These are phyloP conservation scores for Holacanthella duospinosa DNA, from an alignment of 2,888 invertebrate genomes.

Conservation along the genomic window DNA sequence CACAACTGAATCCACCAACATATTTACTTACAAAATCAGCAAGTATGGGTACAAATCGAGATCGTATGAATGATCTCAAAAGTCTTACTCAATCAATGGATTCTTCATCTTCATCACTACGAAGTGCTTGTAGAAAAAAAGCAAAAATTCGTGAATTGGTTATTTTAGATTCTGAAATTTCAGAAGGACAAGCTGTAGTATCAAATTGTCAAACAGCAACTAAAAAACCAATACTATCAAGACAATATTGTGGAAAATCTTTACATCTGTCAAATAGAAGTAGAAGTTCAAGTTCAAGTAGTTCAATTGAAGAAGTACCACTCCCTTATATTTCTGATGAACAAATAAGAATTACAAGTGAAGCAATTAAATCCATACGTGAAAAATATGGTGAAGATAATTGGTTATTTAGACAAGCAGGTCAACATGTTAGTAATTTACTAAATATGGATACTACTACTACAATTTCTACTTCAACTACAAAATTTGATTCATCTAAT, in stretches of 20 bases:
- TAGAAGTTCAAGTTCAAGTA: neutral
- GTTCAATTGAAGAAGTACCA: neutral
- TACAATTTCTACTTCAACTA: neutral
- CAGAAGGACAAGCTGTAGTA: no score
- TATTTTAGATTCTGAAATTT: slow-evolving; percentile 19
- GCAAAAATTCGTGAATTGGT: slow-evolving; percentile 34
- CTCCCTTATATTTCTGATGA: neutral
- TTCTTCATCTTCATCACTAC: slow-evolving; percentile 32
- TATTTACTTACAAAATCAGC: neutral
- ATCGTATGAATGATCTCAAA: slow-evolving; percentile 22
- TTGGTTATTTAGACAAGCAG: slow-evolving; percentile 32
- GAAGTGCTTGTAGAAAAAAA: slow-evolving; percentile 35
- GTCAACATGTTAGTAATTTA: slow-evolving; percentile 30
- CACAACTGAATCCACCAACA: neutral
- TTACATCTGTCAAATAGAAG: neutral
- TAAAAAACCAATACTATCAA: neutral
- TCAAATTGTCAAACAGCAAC: neutral
- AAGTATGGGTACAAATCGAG: neutral
- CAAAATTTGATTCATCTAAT: no score
- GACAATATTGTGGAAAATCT: neutral
- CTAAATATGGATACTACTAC: slow-evolving; percentile 7
- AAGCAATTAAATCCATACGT: slow-evolving; percentile 26
- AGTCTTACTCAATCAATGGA: slow-evolving; percentile 36
- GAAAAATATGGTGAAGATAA: slow-evolving; percentile 33
- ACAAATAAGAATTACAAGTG: slow-evolving; percentile 13